Base-by-base conservation (phyloP, 2,797 vertebrate genomes). In the Cetoscarus ocellatus region DNA sequence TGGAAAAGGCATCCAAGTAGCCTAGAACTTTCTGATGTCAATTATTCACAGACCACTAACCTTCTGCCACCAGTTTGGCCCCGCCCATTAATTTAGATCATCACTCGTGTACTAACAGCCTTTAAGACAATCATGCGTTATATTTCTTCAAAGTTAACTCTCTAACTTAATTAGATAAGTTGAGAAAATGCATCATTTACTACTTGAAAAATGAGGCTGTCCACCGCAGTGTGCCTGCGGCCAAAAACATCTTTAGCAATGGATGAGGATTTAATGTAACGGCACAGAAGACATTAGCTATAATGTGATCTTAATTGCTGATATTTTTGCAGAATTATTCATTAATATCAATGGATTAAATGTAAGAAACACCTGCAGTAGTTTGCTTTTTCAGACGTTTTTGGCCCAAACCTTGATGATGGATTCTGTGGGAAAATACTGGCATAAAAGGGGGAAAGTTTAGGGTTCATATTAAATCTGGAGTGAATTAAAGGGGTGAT, bases 391-490 rank as follows among this genome's bases (percentile, higher is more conserved):
- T 10, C 36, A 19, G 49, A 67, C 50, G 3, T 63, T 62, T 54
- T 53, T 64, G 40, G 53, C 58, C 43, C 42, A 0, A 38, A 14
- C 18, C 51, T 36, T 77, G 77, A 83, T 78, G 36, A 75, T 77
- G 66, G 73, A 45, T 44, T 43, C 57, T 45, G 68, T 57, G 66
- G 69, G 72, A 63, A 70, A 66, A 50, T 43, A 64, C 13, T 44
- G 18, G 6, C 19, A 10, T 11, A 11, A 70, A 42, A 61, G 45
- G 43, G 53, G 44, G 18, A 50, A 62, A 48, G 1, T 19, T 7
- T 11, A 34, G 36, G 1, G 44, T n/a, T 62, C 55, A 77, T 60
- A 68, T 78, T 77, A 82, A 65, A 82, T 86, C 73, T 89, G 84
- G 57, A 76, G 48, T 62, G 67, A 85, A 86, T 88, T 77, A 77